Conservation (phyloP, 1,140 invertebrate genomes). For the Teleogryllus occipitalis region DNA sequence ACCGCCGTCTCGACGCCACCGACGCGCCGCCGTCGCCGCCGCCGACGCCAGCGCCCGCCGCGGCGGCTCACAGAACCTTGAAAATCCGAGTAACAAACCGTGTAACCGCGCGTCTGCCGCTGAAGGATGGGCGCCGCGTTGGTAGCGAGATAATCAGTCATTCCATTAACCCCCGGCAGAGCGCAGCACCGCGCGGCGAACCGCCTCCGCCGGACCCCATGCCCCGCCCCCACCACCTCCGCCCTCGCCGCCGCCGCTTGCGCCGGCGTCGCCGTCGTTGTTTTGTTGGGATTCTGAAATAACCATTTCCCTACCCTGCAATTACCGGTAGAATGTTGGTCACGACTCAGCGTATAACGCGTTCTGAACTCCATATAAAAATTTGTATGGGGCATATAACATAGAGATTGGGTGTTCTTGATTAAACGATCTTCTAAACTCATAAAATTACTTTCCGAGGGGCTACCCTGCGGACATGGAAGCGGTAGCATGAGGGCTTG, state of each 20-base stretch:
- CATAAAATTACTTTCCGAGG: constrained; percentile 4
- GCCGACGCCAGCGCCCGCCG: neutral
- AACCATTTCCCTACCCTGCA: constrained; percentile 3
- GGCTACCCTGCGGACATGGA: neutral
- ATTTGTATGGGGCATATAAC: constrained; percentile 1
- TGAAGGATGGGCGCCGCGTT: neutral
- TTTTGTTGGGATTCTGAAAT: constrained; percentile 1
- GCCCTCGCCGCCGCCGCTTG: neutral
- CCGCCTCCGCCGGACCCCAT: neutral
- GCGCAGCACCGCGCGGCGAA: neutral
- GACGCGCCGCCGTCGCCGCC: no score
- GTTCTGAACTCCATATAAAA: constrained; percentile 5
- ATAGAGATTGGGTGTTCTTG: constrained; percentile 4
- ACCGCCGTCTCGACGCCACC: neutral
- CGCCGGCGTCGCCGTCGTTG: neutral
- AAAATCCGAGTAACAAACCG: neutral
- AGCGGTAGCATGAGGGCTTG: neutral
- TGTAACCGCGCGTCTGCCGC: neutral
- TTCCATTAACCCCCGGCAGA: constrained; percentile 3
- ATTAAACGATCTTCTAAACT: constrained; percentile 5
- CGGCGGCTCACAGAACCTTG: neutral
- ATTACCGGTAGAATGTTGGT: constrained; percentile 4
- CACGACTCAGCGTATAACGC: neutral
- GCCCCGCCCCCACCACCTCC: neutral
- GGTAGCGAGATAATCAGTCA: constrained; percentile 3